Evolutionary conservation across 2,888 invertebrate genomes (phyloP), one percentile per base, ranked within the genome.

Genomic region (Lasioglossum morio): DNA sequence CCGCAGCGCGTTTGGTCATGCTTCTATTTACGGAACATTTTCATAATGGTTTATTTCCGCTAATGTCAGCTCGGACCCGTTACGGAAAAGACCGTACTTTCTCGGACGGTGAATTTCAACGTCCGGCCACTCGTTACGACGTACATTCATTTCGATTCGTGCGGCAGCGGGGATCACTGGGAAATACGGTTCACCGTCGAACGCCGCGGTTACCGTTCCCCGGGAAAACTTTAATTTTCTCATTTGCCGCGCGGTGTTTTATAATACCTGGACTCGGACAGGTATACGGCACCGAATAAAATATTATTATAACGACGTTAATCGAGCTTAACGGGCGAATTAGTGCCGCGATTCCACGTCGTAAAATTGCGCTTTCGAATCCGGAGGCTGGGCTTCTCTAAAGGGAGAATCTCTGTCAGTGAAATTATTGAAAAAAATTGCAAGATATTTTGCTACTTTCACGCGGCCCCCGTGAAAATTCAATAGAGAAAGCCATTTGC

Each of bases 11-110:
- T 91, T 91, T 87, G 89, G 90, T 91, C 90, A 85, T 89, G 91
- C 91, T 90, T 86, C 90, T 91, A 90, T 91, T 91, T 91, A 91
- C 91, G 91, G 85, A 89, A 89, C 91, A 89, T 91, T 91, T 90
- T 91, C 91, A 85, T 90, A 86, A 91, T 85, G 89, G 89, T 91
- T 91, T 90, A 88, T 90, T 91, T 90, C 87, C 90, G 83, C 89
- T 90, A 90, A 90, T 88, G 85, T 88, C 85, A 86, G 89, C 81
- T 37, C 82, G 78, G 27, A 83, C 85, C 63, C 12, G 63, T 63
- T 34, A 69, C 74, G 80, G 80, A 78, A 85, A 82, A 81, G 88
- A 77, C 85, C 80, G 73, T 83, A 81, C 89, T 85, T 85, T 83
- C 85, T 87, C 63, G 63, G 63, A 10, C 74, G 37, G 76, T 77